Conservation (phyloP, 37 sponge, comb jelly and placozoan species). For the Theonella swinhoei region DNA sequence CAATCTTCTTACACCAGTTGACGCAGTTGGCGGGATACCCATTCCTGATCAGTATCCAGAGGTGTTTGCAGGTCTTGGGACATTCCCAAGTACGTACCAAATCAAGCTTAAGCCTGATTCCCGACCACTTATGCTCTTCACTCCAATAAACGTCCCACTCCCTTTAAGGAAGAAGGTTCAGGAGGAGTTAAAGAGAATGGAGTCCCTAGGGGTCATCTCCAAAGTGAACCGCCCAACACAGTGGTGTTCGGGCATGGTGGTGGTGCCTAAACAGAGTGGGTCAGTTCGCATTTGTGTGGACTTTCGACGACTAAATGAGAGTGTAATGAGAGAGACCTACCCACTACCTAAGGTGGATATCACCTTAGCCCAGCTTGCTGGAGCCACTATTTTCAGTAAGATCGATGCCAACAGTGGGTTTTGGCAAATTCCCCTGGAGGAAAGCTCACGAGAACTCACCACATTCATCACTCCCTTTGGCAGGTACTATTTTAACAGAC, state of each 20-base stretch:
- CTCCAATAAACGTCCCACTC: conserved; percentile 29
- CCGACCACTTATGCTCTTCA: conserved; percentile 19
- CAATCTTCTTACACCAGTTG: conserved; percentile 13
- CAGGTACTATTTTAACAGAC: background rate
- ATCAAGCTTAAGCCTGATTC: conserved; percentile 29
- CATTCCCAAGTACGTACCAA: background rate
- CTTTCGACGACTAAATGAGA: conserved; percentile 13
- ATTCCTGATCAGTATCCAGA: conserved; percentile 13
- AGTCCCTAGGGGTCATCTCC: conserved; percentile 20
- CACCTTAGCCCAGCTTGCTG: no score
- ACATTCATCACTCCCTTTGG: conserved; percentile 5
- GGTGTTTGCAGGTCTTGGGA: conserved; percentile 33
- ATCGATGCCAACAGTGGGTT: no score
- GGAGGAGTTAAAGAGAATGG: conserved; percentile 24
- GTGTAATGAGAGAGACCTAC: conserved; percentile 3
- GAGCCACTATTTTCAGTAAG: no score
- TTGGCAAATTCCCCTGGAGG: background rate
- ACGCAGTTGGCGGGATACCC: background rate
- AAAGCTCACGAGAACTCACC: background rate
- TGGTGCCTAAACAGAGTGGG: conserved; percentile 25
- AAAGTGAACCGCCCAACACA: conserved; percentile 34
- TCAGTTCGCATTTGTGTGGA: conserved; percentile 38
- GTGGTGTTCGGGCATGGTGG: no score
- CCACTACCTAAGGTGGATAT: background rate
- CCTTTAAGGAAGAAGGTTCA: conserved; percentile 28